These are phyloP conservation scores for Drosophila setifemur DNA, from an alignment of 1,140 invertebrate genomes.

Conservation along the genomic window DNA sequence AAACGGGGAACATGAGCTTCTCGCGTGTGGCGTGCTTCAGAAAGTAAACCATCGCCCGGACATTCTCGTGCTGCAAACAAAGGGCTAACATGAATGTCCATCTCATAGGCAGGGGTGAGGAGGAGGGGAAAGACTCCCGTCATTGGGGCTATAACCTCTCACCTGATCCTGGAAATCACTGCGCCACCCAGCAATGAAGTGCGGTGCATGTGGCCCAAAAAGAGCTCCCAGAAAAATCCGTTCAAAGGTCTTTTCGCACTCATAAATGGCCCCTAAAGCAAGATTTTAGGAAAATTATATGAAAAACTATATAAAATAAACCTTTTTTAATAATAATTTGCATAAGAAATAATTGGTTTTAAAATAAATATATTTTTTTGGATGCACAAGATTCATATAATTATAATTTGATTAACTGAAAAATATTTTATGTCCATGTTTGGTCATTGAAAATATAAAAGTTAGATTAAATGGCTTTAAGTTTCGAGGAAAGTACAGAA, in stretches of 20 bases:
- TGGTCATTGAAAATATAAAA: no score
- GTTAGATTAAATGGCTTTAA: no score
- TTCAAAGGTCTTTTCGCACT: constrained; percentile 91
- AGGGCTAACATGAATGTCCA: constrained; percentile 6
- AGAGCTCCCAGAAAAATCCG: constrained; percentile 90
- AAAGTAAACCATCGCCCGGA: constrained; percentile 89
- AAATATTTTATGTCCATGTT: no score
- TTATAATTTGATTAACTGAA: no score
- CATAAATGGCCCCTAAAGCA: constrained; percentile 86
- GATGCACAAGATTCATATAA: no score
- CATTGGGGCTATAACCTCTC: constrained; percentile 14
- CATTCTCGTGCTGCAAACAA: constrained; percentile 86
- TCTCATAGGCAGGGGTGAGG: not conserved
- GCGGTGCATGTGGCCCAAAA: constrained; percentile 89
- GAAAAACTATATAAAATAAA: not conserved
- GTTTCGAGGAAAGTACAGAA: no score
- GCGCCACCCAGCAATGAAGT: constrained; percentile 92
- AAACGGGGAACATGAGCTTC: constrained; percentile 70
- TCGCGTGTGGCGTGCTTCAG: constrained; percentile 87
- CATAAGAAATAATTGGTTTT: no score
- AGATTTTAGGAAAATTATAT: not conserved
- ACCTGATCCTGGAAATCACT: constrained; percentile 89
- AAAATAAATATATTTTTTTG: no score
- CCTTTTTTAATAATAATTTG: no score
- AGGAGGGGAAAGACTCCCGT: no score